These are phyloP conservation scores for Smutsia gigantea DNA, from an alignment of 2,797 vertebrate genomes.

Conservation along the genomic window DNA sequence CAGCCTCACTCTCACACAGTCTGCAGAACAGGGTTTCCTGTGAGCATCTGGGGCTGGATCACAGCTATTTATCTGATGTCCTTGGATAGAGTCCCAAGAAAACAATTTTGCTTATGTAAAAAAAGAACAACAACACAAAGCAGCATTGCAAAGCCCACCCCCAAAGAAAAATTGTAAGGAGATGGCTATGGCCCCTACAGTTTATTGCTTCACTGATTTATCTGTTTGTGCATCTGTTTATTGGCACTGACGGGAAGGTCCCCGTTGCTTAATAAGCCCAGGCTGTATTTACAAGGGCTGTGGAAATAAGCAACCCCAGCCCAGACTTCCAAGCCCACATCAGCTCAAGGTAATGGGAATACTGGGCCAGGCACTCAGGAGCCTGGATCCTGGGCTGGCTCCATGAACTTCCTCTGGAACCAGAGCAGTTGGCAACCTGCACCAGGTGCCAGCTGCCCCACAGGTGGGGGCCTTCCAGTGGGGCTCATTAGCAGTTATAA, in stretches of 20 bases:
- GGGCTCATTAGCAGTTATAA: not conserved
- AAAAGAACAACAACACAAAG: not conserved
- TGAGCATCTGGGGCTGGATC: constrained; percentile 33
- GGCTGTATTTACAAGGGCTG: not conserved
- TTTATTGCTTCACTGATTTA: constrained; percentile 36
- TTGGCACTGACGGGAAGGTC: not conserved
- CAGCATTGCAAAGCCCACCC: constrained; percentile 45
- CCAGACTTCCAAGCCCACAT: not conserved
- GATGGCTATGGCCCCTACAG: not conserved
- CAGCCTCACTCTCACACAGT: not conserved
- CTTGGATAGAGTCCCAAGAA: constrained; percentile 60
- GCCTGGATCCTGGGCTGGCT: not conserved
- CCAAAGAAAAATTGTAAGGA: constrained; percentile 35
- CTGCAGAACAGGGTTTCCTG: constrained; percentile 38
- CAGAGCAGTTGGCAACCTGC: rapidly evolving
- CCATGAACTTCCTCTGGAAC: not conserved
- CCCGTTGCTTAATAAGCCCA: not conserved
- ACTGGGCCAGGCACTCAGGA: rapidly evolving
- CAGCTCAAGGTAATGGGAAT: not conserved
- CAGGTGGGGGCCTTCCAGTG: rapidly evolving
- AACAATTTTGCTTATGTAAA: constrained; percentile 68
- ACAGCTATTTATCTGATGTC: constrained; percentile 72
- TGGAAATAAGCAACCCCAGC: not conserved
- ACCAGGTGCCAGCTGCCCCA: not conserved
- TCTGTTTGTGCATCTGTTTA: constrained; percentile 47